Percentiles rank a stretch among this genome's conserved stretches.
Conservation (phyloP, 2,113 vertebrate genomes). For the Phalacrocorax pelagicus region DNA sequence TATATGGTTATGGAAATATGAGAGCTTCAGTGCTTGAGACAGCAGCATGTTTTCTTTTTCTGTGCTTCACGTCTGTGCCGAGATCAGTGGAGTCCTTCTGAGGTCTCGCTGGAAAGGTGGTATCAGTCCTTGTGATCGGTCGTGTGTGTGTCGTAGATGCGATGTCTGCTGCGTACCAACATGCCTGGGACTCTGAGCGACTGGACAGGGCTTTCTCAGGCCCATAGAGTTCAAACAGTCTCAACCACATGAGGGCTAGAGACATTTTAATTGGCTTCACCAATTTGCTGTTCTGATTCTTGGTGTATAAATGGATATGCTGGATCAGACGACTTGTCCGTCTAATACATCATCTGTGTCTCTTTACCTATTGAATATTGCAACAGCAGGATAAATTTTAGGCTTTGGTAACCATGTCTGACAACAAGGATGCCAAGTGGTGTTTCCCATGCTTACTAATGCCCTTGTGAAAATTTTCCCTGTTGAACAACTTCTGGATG, state of each 20-base stretch:
- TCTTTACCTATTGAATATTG: background rate
- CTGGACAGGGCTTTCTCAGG: background rate
- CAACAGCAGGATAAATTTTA: background rate
- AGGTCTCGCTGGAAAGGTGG: background rate
- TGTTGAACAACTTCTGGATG: background rate
- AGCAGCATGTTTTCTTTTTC: background rate
- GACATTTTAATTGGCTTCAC: background rate
- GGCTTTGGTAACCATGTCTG: background rate
- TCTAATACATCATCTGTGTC: background rate
- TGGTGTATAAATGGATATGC: background rate
- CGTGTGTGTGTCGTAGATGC: background rate
- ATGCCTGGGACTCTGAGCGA: background rate
- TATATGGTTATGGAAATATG: background rate
- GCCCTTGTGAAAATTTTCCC: background rate
- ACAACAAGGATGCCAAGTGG: background rate
- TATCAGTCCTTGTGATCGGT: background rate
- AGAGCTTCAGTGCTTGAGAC: background rate
- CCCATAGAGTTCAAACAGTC: background rate
- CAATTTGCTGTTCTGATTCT: background rate
- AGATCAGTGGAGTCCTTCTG: background rate
- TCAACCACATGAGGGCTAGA: background rate
- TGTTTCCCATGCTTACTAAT: background rate
- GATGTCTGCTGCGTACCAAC: fast-evolving
- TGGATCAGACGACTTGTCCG: background rate
- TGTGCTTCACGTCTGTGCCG: background rate